Evolutionary conservation across 1,140 invertebrate genomes (phyloP), one percentile per base, ranked within the genome.

Genomic region (Aphis craccivora): DNA sequence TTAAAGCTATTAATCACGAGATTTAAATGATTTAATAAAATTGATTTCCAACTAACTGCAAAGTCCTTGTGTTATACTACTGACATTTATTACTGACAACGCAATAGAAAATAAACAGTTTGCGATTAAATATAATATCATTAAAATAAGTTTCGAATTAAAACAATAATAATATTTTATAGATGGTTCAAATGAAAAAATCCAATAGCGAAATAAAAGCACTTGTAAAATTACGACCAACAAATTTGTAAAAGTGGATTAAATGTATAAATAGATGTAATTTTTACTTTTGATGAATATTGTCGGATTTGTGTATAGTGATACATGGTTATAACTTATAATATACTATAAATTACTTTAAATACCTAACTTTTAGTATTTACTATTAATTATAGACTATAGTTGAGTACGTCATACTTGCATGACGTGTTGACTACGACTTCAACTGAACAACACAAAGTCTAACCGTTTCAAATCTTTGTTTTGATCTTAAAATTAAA

Each of bases 1-100:
- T 43, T 1, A 23, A 43, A 84, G 37, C 83, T 25, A 84, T 84
- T 84, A 84, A 40, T 84, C 83, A 43, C 40, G 35, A 43, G 37
- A 84, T 84, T 84, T 84, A 40, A 84, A 22, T 30, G 37, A 84
- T 84, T 84, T 84, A 40, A 84, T 84, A 84, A 84, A 43, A 84
- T 43, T 30, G 22, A 40, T 84, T 84, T 84, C 9, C 9, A 23
- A 37, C 35, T 18, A 23, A 81, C 18, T 37, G 35, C 60, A 35
- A 76, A 76, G 60, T 83, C 76, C 76, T 83, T 83, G 76, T 37
- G 67, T n/a, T 37, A 37, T 37, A 37, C 76, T 81, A 83, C 76
- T 37, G 18, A 35, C 22, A 37, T 83, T 37, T 83, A 83, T 83
- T 83, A n/a, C n/a, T 11, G 30, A 35, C 60, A 18, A 76, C 60